phyloP scores from a whole-genome alignment of 2,113 vertebrate genomes.

The Acrocephalus arundinaceus region DNA sequence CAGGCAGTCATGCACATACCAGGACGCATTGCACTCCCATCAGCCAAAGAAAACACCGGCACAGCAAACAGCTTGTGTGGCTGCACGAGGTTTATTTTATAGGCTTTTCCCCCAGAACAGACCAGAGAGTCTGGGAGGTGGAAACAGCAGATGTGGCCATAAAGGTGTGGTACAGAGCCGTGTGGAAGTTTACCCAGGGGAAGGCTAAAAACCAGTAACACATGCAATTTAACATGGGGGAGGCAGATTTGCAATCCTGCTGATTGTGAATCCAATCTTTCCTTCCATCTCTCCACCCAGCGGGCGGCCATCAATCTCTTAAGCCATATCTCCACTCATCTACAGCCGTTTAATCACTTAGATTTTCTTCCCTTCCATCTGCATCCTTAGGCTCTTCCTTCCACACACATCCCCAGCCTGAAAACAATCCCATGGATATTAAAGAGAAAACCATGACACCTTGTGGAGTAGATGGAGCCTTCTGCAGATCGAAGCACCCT shows the following conservation, averaged over 20 bases:
- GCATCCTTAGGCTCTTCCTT: constrained; percentile 33
- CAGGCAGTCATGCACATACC: not conserved
- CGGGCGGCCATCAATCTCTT: not conserved
- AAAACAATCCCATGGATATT: constrained; percentile 39
- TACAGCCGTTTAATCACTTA: constrained; percentile 24
- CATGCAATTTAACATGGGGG: not conserved
- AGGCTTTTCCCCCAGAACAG: not conserved
- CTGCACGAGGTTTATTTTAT: not conserved
- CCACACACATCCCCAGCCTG: constrained; percentile 5
- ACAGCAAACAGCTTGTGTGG: not conserved
- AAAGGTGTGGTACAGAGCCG: not conserved
- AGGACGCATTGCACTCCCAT: accelerated
- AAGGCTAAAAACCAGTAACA: not conserved
- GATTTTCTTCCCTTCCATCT: constrained; percentile 38
- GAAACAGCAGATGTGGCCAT: not conserved
- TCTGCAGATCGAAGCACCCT: not conserved
- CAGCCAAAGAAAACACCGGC: not conserved
- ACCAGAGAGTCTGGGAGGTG: not conserved
- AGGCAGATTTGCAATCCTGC: not conserved
- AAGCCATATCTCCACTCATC: constrained; percentile 16
- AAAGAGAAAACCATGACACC: constrained; percentile 59
- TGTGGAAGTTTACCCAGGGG: not conserved
- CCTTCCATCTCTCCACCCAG: constrained; percentile 27
- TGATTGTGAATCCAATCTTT: not conserved
- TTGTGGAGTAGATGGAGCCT: constrained; percentile 29